These are phyloP conservation scores for Keiferia lycopersicella DNA, from an alignment of 2,888 invertebrate species.

Conservation along the genomic window DNA sequence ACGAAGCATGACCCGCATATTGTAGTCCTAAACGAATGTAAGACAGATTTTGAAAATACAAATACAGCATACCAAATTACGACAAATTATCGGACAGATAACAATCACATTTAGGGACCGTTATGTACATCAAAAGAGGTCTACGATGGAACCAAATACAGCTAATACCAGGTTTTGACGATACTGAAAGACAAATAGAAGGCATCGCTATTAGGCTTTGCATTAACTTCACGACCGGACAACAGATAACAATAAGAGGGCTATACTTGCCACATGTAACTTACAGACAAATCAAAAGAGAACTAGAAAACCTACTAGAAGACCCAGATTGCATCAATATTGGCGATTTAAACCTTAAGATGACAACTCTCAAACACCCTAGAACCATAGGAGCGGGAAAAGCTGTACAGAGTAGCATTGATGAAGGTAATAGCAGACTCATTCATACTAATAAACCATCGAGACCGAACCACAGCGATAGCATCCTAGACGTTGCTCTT, in stretches of 20 bases:
- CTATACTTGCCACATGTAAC: neutral
- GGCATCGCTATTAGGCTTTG: slow-evolving; percentile 4
- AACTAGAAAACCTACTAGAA: slow-evolving; percentile 8
- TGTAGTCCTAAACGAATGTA: slow-evolving; percentile 11
- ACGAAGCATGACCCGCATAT: neutral
- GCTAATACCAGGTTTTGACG: neutral
- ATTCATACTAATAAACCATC: slow-evolving; percentile 7
- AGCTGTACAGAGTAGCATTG: neutral
- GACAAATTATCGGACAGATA: slow-evolving; percentile 4
- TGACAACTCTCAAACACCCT: neutral
- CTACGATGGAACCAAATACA: slow-evolving; percentile 15
- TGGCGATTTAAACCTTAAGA: neutral
- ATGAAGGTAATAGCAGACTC: neutral
- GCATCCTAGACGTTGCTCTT: slow-evolving; percentile 16
- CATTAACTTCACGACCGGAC: slow-evolving; percentile 1
- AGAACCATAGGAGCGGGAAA: slow-evolving; percentile 3
- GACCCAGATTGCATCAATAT: too few relatives aligned
- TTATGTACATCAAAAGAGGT: slow-evolving; percentile 17
- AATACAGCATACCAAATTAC: neutral
- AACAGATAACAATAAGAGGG: neutral
- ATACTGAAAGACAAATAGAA: slow-evolving; percentile 12
- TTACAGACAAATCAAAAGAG: slow-evolving; percentile 1
- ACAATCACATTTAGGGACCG: slow-evolving; percentile 9
- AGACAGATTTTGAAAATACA: slow-evolving; percentile 5
- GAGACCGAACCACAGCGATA: neutral